A percentile compares a stretch with the other conserved stretches of the same genome.
These are phyloP conservation scores for Siniperca chuatsi DNA, from an alignment of 2,113 vertebrate genomes.

Conservation along the genomic window DNA sequence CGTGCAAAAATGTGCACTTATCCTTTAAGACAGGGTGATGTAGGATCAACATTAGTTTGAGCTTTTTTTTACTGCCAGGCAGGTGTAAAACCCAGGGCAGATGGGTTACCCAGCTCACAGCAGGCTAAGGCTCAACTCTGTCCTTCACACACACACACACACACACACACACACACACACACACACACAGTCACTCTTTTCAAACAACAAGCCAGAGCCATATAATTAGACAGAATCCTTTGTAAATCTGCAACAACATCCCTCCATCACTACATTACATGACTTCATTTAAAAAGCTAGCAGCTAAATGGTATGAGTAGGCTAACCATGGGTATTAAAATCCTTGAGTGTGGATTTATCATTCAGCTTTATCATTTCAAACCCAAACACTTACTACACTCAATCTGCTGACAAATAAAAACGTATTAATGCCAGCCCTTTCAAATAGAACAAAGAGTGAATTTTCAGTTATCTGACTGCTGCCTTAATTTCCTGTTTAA, in stretches of 20 bases:
- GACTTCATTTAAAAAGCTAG: conserved; percentile 51
- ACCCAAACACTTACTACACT: conserved; percentile 34
- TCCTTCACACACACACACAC: neutral
- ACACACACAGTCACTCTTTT: conserved; percentile 2
- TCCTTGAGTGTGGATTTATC: conserved; percentile 59
- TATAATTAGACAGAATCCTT: conserved; percentile 67
- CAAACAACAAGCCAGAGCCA: conserved; percentile 55
- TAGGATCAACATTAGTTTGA: neutral
- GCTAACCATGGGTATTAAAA: conserved; percentile 64
- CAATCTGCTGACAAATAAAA: conserved; percentile 56
- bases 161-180: neutral
- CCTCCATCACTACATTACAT: conserved; percentile 50
- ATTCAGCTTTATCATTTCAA: conserved; percentile 52
- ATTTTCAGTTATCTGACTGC: conserved; percentile 33
- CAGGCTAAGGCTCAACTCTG: conserved; percentile 25
- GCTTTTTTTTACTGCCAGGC: neutral
- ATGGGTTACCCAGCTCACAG: conserved; percentile 35
- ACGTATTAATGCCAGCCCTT: conserved; percentile 32
- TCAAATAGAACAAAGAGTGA: conserved; percentile 49
- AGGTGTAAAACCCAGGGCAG: conserved; percentile 33
- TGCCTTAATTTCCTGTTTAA: conserved; percentile 48
- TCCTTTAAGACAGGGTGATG: conserved; percentile 3
- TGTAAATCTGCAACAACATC: conserved; percentile 60
- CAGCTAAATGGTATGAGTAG: conserved; percentile 58
- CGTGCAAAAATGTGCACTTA: neutral